phyloP scores from a whole-genome alignment of 2,888 invertebrate genomes.

The Troides oblongomaculatus region DNA sequence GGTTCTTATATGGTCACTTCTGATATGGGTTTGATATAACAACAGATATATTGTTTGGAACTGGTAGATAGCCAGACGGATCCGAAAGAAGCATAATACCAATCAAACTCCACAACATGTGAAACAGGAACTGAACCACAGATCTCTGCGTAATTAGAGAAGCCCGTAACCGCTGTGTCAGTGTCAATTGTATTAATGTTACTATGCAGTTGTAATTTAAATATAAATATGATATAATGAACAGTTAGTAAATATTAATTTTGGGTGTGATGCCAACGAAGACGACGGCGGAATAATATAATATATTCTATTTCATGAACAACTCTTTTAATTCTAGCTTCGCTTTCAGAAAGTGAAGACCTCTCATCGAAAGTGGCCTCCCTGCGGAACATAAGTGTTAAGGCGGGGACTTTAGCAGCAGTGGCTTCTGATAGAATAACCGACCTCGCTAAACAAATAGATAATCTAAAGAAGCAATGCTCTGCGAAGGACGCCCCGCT shows the following conservation, averaged over 20 bases:
- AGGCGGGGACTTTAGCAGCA: conserved; percentile 76
- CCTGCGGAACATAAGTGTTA: conserved; percentile 77
- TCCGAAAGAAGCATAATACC: too few species aligned
- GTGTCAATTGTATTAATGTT: too few species aligned
- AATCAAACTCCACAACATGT: too few species aligned
- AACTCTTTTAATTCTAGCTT: not conserved
- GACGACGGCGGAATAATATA: not conserved
- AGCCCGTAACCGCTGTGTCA: too few species aligned
- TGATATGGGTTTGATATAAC: too few species aligned
- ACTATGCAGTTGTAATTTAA: too few species aligned
- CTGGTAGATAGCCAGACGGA: too few species aligned
- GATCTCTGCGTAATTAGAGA: too few species aligned
- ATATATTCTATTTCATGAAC: conserved; percentile 1
- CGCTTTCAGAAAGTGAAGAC: conserved; percentile 76
- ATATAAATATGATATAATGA: too few species aligned
- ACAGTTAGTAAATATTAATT: not conserved
- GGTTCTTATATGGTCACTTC: too few species aligned
- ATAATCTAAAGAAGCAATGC: conserved; percentile 83
- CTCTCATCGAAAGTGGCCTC: conserved; percentile 79
- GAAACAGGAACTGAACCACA: too few species aligned
- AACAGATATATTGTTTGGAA: too few species aligned
- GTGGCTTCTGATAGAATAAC: conserved; percentile 80
- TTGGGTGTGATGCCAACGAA: not conserved
- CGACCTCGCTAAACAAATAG: conserved; percentile 81
- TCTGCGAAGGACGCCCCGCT: conserved; percentile 84